phyloP scores from a whole-genome alignment of 2,888 invertebrate species.

The Anticlea derivata region DNA sequence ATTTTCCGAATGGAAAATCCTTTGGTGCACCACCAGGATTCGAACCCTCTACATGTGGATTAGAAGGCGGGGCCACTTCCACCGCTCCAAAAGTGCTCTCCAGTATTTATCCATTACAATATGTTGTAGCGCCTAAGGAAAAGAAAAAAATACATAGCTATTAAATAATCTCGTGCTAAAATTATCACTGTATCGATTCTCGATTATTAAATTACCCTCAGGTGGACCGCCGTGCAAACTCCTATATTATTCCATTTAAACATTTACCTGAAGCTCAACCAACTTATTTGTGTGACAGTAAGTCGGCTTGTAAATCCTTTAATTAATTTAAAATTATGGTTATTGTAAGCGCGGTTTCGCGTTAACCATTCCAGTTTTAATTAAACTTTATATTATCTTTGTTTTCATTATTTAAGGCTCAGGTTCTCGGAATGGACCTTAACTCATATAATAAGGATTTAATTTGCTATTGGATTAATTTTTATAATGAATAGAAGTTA shows the following conservation, averaged over 20 bases:
- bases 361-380: conserved; percentile 38
- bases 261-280: conserved; percentile 18
- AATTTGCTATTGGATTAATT: conserved; percentile 15
- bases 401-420: conserved; percentile 31
- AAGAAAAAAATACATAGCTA: no score
- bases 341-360: conserved; percentile 36
- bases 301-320: conserved; percentile 32
- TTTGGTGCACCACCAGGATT: no score
- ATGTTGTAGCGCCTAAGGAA: no score
- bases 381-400: conserved; percentile 42
- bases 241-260: conserved; percentile 12
- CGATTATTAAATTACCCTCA: background rate
- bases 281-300: conserved; percentile 32
- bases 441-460: conserved; percentile 24
- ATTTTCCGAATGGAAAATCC: no score
- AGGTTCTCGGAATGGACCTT: conserved; percentile 24
- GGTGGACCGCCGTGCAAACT: background rate
- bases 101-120: no score
- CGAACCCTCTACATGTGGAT: no score
- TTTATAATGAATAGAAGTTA: conserved; percentile 1
- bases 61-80: no score
- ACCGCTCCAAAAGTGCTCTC: no score
- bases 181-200: background rate
- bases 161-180: no score
- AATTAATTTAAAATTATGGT: conserved; percentile 39